Evolutionary conservation across 2,113 vertebrate species (phyloP).

Genomic region (Merops nubicus): DNA sequence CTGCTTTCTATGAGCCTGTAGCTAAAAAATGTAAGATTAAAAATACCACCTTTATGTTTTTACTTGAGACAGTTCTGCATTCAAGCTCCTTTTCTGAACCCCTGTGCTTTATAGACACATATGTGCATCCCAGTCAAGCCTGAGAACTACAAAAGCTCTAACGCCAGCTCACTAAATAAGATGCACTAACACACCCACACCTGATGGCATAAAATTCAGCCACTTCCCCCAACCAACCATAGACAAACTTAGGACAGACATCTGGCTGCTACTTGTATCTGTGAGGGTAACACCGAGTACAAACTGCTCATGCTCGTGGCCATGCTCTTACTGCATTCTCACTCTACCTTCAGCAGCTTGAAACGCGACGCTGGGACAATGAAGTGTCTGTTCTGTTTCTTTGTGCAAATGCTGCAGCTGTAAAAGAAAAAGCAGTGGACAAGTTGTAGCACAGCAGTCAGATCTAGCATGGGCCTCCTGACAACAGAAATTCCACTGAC

Average conservation of each 20-base stretch:
- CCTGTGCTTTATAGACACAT: not conserved
- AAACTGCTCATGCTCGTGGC: not conserved
- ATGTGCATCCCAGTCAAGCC: not conserved
- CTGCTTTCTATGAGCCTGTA: not conserved
- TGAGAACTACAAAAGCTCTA: not conserved
- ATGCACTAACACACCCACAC: not conserved
- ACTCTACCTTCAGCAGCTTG: conserved; percentile 88
- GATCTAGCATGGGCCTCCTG: not conserved
- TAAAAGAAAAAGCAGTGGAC: conserved; percentile 38
- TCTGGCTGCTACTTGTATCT: not conserved
- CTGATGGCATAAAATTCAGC: not conserved
- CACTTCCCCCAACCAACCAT: not conserved
- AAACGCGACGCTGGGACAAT: conserved; percentile 88
- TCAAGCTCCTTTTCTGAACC: not conserved
- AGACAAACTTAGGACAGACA: not conserved
- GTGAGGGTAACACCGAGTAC: not conserved
- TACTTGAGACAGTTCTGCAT: not conserved
- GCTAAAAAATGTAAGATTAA: not conserved
- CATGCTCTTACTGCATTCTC: not conserved
- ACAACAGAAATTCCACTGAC: not conserved
- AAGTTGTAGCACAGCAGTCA: not conserved
- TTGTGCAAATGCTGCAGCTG: conserved; percentile 96
- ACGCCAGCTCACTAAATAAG: not conserved
- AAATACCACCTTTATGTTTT: not conserved
- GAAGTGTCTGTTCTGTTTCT: conserved; percentile 95